phyloP scores from a whole-genome alignment of 2,113 vertebrate species.

The Cololabis saira region DNA sequence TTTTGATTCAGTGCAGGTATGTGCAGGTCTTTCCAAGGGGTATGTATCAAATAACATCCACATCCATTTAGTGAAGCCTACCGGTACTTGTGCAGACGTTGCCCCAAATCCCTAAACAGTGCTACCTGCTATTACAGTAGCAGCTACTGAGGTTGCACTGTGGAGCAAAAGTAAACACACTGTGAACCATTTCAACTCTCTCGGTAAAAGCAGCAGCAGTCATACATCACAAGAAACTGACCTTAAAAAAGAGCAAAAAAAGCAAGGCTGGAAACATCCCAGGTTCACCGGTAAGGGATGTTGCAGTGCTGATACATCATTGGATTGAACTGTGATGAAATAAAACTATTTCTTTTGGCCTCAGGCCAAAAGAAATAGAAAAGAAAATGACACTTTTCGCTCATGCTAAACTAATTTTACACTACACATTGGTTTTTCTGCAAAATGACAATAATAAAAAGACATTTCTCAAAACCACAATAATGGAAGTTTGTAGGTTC shows the following conservation, averaged over 20 bases:
- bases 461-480: too few relatives aligned
- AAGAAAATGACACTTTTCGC: not conserved
- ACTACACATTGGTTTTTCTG: too few relatives aligned
- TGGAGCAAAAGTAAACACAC: constrained; percentile 66
- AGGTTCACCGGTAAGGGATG: constrained; percentile 37
- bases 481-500: too few relatives aligned
- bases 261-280: constrained; percentile 26
- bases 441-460: too few relatives aligned
- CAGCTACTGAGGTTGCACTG: constrained; percentile 46
- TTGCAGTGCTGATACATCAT: constrained; percentile 17
- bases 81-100: constrained; percentile 27
- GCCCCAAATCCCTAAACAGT: constrained; percentile 52
- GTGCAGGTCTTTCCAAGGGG: constrained; percentile 10
- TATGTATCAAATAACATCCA: constrained; percentile 20
- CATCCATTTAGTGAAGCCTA: constrained; percentile 4
- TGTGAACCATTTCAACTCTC: constrained; percentile 54
- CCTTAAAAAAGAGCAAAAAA: constrained; percentile 43
- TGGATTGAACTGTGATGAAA: constrained; percentile 13
- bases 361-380: not conserved
- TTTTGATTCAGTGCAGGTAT: not conserved
- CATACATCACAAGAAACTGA: constrained; percentile 70
- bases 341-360: constrained; percentile 5
- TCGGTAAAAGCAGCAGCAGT: constrained; percentile 51
- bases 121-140: constrained; percentile 43
- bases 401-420: too few relatives aligned